Evolutionary conservation across 2,888 invertebrate genomes (phyloP), one percentile per base, ranked within the genome.

Genomic region (Aelia acuminata): DNA sequence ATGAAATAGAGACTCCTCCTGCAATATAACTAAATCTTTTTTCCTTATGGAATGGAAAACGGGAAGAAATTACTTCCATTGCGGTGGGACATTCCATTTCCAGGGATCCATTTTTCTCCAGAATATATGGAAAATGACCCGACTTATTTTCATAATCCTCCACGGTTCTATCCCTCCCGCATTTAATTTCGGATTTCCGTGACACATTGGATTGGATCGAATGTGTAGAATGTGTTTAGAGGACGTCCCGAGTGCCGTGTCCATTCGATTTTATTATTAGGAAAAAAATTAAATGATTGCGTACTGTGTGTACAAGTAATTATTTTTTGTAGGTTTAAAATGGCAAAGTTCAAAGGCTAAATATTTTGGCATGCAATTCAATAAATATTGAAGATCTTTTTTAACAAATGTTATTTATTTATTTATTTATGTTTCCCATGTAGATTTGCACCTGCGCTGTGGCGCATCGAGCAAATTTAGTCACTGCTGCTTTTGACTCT

Each of bases 11-110:
- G 63, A 70, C 63, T 70, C 63, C 18, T 18, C 20, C 31, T 70
- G 63, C 35, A 70, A 70, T 70, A 70, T 70, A 70, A 70, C 63
- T 70, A 70, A 70, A 70, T 70, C 63, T 70, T 70, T 70, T 70
- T 70, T 70, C 63, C 63, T 70, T 70, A 70, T 70, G 63, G 63
- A 70, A 70, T 70, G 63, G 63, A 70, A 70, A 70, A 70, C 63
- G 31, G 63, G 63, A 70, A 70, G 63, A 70, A 70, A 70, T 70
- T 70, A 70, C 63, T 70, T 70, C 63, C 63, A 70, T 70, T 70
- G 63, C 63, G 63, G 63, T 70, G 63, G 63, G 63, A 70, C 63
- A 70, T 70, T 70, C 63, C 63, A 70, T 70, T 70, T 70, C 63
- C 63, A 70, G 63, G 35, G 63, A 70, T 70, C 63, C 63, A 70